Percentiles rank a stretch among this genome's conserved stretches.
Conservation (phyloP, 2,888 invertebrate species). For the Podotricha telesiphe region DNA sequence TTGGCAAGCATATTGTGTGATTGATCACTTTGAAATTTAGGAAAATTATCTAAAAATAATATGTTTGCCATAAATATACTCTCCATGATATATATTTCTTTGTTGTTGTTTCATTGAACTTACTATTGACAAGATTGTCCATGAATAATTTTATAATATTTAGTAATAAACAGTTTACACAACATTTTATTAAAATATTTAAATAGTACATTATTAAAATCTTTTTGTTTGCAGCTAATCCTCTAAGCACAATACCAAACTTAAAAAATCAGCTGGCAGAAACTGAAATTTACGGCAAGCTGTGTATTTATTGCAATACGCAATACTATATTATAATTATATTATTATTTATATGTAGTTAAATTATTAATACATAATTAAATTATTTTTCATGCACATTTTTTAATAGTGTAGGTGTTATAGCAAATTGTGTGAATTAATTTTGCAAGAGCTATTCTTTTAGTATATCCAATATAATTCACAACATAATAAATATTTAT, state of each 20-base stretch:
- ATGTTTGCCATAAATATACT: too few relatives aligned
- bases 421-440: slow-evolving; percentile 38
- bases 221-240: slow-evolving; percentile 25
- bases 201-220: slow-evolving; percentile 14
- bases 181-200: slow-evolving; percentile 4
- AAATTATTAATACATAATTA: neutral
- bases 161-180: slow-evolving; percentile 2
- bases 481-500: slow-evolving; percentile 19
- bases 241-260: slow-evolving; percentile 24
- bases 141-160: neutral
- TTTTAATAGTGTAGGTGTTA: slow-evolving; percentile 30
- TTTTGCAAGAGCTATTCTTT: slow-evolving; percentile 19
- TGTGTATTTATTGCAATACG: slow-evolving; percentile 28
- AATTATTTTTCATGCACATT: slow-evolving; percentile 32
- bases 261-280: slow-evolving; percentile 25
- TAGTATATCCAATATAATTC: slow-evolving; percentile 25
- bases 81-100: neutral
- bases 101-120: too few relatives aligned
- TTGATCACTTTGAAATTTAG: too few relatives aligned
- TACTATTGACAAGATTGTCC: too few relatives aligned
- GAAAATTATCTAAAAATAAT: too few relatives aligned
- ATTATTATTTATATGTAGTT: neutral
- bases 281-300: too few relatives aligned
- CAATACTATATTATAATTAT: slow-evolving; percentile 6
- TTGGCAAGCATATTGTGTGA: neutral